Evolutionary conservation across 2,113 vertebrate genomes (phyloP).

Genomic region (Gorsachius goisagi): DNA sequence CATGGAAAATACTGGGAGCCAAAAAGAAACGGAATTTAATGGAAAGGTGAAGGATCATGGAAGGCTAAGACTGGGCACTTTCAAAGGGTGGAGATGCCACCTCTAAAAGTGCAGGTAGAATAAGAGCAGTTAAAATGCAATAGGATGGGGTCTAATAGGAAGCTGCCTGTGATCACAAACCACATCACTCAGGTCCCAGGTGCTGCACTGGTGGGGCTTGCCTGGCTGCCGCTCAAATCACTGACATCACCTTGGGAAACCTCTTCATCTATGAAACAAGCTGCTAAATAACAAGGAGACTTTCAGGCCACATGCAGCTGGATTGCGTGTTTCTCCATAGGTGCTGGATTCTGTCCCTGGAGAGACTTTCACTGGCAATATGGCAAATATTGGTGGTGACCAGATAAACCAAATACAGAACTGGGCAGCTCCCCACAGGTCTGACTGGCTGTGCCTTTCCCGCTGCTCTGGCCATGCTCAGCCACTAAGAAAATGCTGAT

Average conservation of each 20-base stretch:
- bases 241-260: neutral
- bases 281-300: neutral
- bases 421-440: neutral
- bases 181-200: neutral
- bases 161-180: neutral
- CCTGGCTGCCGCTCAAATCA: neutral
- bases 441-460: neutral
- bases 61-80: neutral
- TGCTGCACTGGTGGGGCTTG: neutral
- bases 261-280: neutral
- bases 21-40: neutral
- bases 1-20: neutral
- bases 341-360: neutral
- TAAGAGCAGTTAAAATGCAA: neutral
- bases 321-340: neutral
- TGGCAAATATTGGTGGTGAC: neutral
- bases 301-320: neutral
- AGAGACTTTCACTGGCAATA: neutral
- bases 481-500: neutral
- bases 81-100: neutral
- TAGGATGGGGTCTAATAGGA: neutral
- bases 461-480: neutral
- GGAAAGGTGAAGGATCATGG: neutral
- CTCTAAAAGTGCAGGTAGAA: neutral
- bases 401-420: neutral